Conservation (phyloP, 2,113 vertebrate species). For the Aphyosemion australe region DNA sequence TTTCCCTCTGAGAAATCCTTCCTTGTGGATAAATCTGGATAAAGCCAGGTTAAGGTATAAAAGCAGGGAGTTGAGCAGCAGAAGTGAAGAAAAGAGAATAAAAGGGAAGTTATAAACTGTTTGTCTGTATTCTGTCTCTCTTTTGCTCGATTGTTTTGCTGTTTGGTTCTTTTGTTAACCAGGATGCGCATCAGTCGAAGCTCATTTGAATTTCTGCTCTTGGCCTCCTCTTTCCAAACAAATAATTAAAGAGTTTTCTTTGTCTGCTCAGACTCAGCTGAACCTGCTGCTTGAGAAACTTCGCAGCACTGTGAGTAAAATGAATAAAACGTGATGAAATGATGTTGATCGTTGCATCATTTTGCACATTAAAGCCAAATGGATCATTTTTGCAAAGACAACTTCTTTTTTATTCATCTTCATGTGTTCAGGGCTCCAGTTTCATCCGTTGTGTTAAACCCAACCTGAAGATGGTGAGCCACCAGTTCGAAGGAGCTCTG, state of each 20-base stretch:
- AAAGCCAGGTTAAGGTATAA: slow-evolving; percentile 83
- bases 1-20: slow-evolving; percentile 72
- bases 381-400: too few species aligned
- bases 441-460: slow-evolving; percentile 99
- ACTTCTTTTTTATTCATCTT: slow-evolving; percentile 15
- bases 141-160: background rate
- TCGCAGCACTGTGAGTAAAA: slow-evolving; percentile 92
- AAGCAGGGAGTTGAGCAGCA: slow-evolving; percentile 51
- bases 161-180: background rate
- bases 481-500: slow-evolving; percentile 96
- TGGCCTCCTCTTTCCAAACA: background rate
- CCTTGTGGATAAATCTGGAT: slow-evolving; percentile 75
- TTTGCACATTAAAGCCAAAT: background rate
- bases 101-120: background rate
- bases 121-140: too few species aligned
- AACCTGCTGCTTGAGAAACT: slow-evolving; percentile 97
- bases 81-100: background rate
- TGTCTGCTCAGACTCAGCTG: slow-evolving; percentile 87
- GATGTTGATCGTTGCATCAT: background rate
- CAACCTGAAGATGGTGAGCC: slow-evolving; percentile 98
- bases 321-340: background rate
- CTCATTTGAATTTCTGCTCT: slow-evolving; percentile 8
- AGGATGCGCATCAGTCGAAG: background rate
- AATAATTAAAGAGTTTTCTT: slow-evolving; percentile 13
- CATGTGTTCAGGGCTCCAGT: slow-evolving; percentile 88